Base-by-base conservation (phyloP, 64 coral and sea anemone species). In the Exaiptasia diaphana region DNA sequence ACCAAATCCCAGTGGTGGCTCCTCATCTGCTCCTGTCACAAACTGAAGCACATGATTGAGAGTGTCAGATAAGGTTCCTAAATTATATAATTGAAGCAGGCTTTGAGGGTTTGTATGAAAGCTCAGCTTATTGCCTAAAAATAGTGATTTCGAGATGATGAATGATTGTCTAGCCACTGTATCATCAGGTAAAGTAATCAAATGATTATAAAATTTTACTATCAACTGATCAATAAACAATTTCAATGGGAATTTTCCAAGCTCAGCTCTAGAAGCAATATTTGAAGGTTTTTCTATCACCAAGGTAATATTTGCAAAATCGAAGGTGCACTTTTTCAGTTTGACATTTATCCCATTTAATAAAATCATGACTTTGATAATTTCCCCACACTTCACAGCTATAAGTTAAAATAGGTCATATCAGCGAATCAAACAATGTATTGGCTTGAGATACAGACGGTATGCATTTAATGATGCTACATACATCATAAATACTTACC, bases 41-140 rank as follows among this genome's bases (percentile, higher is more conserved):
- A 83, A 71, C 32, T 83, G 80, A 40, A 71, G 48, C n/a, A 83
- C 49, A 28, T 82, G 79, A 67, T 68, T 68, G 25, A 79, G 76
- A 58, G 79, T 82, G n/a, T n/a, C 1, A 49, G 1, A 9, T 1
- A 49, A 49, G 18, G 10, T 18, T 12, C 45, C 45, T 49, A 49
- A 49, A 49, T 49, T 49, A 49, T 49, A 49, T 49, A 49, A 1
- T 49, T 49, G 0, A 49, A 49, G 18, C 10, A 49, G 0, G 18
- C 18, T 1, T 49, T 49, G 0, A 0, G 24, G 28, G 24, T 63
- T 63, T 0, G 58, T 17, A 63, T 63, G 58, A 63, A 24, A 63
- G 24, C 58, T 24, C 24, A 24, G 11, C 23, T 63, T 63, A 24
- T 31, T 31, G 10, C 24, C 24, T 0, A 11, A 10, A 63, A 17